Base-by-base conservation (phyloP, 92 coral and sea anemone genomes). In the Phenganax marumi region DNA sequence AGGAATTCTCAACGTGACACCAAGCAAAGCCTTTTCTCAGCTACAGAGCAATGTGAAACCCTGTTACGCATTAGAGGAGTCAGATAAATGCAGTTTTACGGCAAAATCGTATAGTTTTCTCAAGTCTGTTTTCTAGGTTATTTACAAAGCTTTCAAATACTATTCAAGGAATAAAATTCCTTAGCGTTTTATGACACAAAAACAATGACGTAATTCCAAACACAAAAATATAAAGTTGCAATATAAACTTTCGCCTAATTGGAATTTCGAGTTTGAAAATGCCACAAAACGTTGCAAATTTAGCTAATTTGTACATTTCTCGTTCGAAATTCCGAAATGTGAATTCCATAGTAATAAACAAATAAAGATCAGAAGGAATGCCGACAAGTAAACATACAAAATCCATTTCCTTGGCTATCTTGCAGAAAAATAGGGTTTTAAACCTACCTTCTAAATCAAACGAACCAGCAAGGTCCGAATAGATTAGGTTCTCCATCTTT, bases 261-360 rank as follows among this genome's bases (percentile, higher is more conserved):
- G 18, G 65, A 8, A 58, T 4, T 18, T 13, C 1, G 65, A 46
- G 17, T 72, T 43, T 47, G n/a, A 54, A n/a, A 16, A 33, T 57
- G 70, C 46, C 16, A 78, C 60, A 61, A 78, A 58, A 46, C 47
- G 83, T 78, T 23, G 61, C 83, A 78, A 78, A 78, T 78, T 16
- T 47, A 19, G 12, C 39, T 7, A 17, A 46, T 46, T 23, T 66
- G 26, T 47, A 47, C 26, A 66, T 19, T 24, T 23, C 24, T 33
- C 17, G 1, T 10, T 33, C 26, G 11, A 26, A 72, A 70, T 39
- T 39, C 24, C 17, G 14, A n/a, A 70, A 70, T 14, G 23, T 25
- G 9, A 21, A 72, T 48, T 33, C 77, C 55, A 72, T 52, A 48
- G 25, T 72, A 56, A 49, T 55, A 72, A 19, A 72, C 13, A 72